Evolutionary conservation across 2,113 vertebrate species (phyloP).

Genomic region (Cynopterus brachyotis): DNA sequence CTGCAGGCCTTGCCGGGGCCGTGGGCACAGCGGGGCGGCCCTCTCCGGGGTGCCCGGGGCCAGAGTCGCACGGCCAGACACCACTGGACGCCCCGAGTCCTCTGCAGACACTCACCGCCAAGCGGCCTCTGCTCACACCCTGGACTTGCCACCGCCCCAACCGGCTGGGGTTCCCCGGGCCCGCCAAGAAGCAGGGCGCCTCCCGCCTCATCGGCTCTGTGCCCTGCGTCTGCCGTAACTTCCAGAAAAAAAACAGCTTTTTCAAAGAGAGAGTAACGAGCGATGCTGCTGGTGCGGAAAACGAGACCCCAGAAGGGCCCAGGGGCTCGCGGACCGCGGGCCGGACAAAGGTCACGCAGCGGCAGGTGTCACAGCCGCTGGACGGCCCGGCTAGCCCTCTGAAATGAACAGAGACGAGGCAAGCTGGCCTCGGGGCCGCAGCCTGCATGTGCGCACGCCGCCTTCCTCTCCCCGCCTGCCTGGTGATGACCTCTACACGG

Average conservation of each 20-base stretch:
- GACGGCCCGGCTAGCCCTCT: neutral
- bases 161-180: neutral
- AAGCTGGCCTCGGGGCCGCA: neutral
- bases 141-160: no score
- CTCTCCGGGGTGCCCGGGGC: no score
- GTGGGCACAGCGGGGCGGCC: accelerated
- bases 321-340: accelerated
- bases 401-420: accelerated
- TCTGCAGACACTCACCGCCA: neutral
- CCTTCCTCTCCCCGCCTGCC: neutral
- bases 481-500: neutral
- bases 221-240: accelerated
- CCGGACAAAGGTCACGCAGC: accelerated
- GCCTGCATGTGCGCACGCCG: accelerated
- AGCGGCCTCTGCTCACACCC: no score
- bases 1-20: accelerated
- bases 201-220: accelerated
- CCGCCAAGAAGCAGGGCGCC: no score
- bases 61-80: neutral
- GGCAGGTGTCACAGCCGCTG: neutral
- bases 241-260: neutral
- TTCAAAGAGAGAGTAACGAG: neutral
- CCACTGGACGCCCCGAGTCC: neutral
- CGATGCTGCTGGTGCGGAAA: neutral
- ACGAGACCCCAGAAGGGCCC: neutral